Percentiles rank a stretch among this genome's conserved stretches.
Conservation (phyloP, 2,113 vertebrate species). For the Psittacula cyanocephala region DNA sequence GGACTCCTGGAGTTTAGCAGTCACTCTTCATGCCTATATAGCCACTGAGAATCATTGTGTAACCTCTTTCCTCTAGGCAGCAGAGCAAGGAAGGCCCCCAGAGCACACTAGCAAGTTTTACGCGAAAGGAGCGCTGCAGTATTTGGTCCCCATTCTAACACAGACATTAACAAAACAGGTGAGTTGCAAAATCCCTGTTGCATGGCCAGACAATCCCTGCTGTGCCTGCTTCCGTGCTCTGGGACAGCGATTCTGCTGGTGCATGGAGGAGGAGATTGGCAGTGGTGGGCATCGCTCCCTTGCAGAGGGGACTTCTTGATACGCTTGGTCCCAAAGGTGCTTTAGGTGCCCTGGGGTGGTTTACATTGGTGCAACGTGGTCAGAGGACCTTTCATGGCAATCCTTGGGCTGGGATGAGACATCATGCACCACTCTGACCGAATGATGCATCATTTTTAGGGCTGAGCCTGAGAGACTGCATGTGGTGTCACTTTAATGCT, state of each 20-base stretch:
- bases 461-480: neutral
- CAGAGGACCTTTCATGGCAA: neutral
- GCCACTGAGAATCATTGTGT: neutral
- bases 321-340: neutral
- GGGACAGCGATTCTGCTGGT: neutral
- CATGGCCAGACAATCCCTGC: accelerated
- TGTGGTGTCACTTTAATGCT: neutral
- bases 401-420: neutral
- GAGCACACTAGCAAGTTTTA: constrained; percentile 99
- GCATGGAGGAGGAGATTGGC: neutral
- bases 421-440: neutral
- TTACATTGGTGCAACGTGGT: neutral
- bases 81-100: constrained; percentile 94
- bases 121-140: constrained; percentile 96
- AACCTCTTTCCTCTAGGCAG: constrained; percentile 76
- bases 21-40: accelerated
- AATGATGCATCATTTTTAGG: neutral
- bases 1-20: accelerated
- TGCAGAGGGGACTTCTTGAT: neutral
- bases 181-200: neutral
- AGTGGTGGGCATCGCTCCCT: neutral
- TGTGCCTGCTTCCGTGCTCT: accelerated
- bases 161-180: constrained; percentile 98
- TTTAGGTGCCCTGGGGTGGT: neutral
- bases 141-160: constrained; percentile 95